These are phyloP conservation scores for Oncorhynchus masou DNA, from an alignment of 2,113 vertebrate species.

Conservation along the genomic window DNA sequence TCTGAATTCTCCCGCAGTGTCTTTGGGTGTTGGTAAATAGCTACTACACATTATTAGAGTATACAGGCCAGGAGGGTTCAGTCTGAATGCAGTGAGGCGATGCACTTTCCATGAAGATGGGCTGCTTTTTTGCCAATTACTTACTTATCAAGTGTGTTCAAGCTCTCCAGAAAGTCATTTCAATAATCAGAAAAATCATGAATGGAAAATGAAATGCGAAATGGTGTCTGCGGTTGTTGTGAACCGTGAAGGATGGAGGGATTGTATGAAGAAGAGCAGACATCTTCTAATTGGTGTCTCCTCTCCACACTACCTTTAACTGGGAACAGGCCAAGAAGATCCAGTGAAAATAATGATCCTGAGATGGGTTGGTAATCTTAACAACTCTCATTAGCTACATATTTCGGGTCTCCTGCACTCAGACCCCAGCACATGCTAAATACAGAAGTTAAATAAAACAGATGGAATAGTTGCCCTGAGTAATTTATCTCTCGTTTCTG, in stretches of 20 bases:
- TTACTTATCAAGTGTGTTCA: background rate
- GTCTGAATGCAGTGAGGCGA: background rate
- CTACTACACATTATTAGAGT: background rate
- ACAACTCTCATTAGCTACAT: background rate
- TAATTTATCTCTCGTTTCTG: background rate
- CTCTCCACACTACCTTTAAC: background rate
- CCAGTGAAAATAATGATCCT: background rate
- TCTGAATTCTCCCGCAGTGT: background rate
- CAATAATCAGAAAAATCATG: background rate
- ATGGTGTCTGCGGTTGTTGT: background rate
- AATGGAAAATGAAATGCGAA: background rate
- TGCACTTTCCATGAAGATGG: background rate
- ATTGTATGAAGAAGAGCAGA: slow-evolving; percentile 6
- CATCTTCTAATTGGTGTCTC: background rate
- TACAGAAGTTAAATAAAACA: too few species aligned
- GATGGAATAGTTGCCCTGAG: background rate
- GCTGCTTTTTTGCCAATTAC: too few species aligned
- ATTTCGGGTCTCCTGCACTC: background rate
- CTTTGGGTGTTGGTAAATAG: background rate
- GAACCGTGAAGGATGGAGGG: background rate
- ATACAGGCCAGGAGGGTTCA: background rate
- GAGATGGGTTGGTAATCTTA: background rate
- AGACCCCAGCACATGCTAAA: too few species aligned
- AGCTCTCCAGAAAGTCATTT: background rate
- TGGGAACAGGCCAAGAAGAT: background rate